Conservation (phyloP, 2,113 vertebrate species). For the Okapia johnstoni region DNA sequence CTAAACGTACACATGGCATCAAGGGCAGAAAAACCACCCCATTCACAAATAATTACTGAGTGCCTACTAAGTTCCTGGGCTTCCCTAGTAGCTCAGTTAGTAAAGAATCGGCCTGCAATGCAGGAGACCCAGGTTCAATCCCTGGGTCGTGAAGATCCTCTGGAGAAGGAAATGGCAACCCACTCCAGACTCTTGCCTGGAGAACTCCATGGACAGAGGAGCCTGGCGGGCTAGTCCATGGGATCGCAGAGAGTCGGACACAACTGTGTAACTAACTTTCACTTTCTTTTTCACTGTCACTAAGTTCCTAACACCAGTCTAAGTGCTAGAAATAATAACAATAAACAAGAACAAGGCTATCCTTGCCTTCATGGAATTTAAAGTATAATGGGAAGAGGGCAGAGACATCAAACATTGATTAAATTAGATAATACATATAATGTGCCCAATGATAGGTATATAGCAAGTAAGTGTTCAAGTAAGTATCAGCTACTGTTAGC, state of each 20-base stretch:
- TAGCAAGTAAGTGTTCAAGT: not conserved
- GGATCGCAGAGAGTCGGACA: not conserved
- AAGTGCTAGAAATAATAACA: not conserved
- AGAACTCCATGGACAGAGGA: not conserved
- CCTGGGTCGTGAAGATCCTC: not conserved
- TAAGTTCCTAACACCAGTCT: not conserved
- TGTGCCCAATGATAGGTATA: not conserved
- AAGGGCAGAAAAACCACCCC: not conserved
- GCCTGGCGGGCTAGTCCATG: not conserved
- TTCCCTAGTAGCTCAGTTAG: not conserved
- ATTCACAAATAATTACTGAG: constrained; percentile 30
- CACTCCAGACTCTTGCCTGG: not conserved
- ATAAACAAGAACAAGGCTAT: constrained; percentile 20
- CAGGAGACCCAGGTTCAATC: not conserved
- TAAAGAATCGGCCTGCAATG: not conserved
- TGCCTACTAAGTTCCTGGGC: not conserved
- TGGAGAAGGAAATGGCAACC: not conserved
- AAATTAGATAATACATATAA: not conserved
- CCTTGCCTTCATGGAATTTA: not conserved
- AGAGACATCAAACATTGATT: not conserved
- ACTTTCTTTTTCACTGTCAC: not conserved
- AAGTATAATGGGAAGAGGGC: not conserved
- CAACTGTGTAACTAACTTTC: not conserved
- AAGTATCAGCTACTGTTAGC: not conserved
- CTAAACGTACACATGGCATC: not conserved